Base-by-base conservation (phyloP, 2,113 vertebrate species). In the Orycteropus afer region DNA sequence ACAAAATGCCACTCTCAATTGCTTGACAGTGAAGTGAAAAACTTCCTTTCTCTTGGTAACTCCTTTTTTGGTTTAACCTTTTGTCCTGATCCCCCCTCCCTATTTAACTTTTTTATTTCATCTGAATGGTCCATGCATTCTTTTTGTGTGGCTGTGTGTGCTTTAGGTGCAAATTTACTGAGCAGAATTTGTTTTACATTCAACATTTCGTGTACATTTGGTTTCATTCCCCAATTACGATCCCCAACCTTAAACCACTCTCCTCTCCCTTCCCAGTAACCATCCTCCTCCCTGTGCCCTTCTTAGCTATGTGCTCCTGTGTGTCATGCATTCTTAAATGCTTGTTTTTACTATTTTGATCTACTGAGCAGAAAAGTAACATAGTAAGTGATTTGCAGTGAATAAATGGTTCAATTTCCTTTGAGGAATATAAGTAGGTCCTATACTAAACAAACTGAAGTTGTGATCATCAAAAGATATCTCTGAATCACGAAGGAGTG, bases 11-110 rank as follows among this genome's bases (percentile, higher is more conserved):
- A 80, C 32, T 94, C 34, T 61, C 88, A 93, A 93, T 7, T 88
- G 67, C 20, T 95, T 93, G 59, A 82, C 63, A 93, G n/a, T 89
- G 42, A 86, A 94, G 83, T 37, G 13, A 96, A 93, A 91, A 40
- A 88, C 37, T 76, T 91, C 67, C 49, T 77, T 45, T 51, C 23
- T 84, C 32, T 92, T 82, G 7, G 83, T 29, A 85, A 8, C 25
- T 14, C 3, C 78, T 90, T 95, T 79, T 73, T 69, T 63, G 90
- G 7, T 59, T 90, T 92, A 92, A 92, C 34, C 20, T 7, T 79
- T 85, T 34, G 37, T 27, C 18, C 32, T 0, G 13, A 76, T 29
- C 47, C 59, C 0, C 40, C 18, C 42, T 13, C n/a, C 37, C 18
- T 82, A 73, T 87, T 86, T 90, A 89, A 18, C 77, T 94, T 78